Percentiles rank a stretch among this genome's conserved stretches.
These are phyloP conservation scores for Oligia latruncula DNA, from an alignment of 2,888 invertebrate species.

Conservation along the genomic window DNA sequence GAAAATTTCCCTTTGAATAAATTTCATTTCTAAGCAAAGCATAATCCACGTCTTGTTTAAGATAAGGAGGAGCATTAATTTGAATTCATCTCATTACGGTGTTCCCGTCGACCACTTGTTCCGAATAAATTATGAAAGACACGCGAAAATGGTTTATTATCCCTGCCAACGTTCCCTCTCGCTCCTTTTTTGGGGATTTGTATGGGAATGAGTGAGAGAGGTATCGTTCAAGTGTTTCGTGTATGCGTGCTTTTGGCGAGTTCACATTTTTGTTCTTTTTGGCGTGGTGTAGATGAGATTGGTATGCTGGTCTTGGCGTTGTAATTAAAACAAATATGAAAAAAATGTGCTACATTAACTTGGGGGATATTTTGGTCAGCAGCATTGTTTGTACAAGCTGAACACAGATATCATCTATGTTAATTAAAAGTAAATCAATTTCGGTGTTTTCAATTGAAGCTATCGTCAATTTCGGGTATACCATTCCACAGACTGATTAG, in stretches of 20 bases:
- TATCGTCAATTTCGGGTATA: background rate
- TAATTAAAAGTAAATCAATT: constrained; percentile 35
- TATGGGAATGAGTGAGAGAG: constrained; percentile 43
- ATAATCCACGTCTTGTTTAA: constrained; percentile 76
- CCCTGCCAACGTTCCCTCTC: constrained; percentile 53
- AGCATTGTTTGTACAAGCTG: constrained; percentile 14
- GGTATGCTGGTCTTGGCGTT: constrained; percentile 43
- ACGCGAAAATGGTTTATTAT: constrained; percentile 75
- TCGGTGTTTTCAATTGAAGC: background rate
- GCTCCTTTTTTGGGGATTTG: constrained; percentile 52
- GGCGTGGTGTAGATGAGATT: constrained; percentile 41
- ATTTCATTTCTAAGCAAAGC: constrained; percentile 76
- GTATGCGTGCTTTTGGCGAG: constrained; percentile 48
- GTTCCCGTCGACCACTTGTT: constrained; percentile 72
- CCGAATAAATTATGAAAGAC: constrained; percentile 77
- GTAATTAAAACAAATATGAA: constrained; percentile 50
- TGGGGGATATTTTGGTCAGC: constrained; percentile 16
- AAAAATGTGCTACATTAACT: constrained; percentile 32
- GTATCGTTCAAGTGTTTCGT: constrained; percentile 46
- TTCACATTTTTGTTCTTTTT: constrained; percentile 50
- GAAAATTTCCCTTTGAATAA: constrained; percentile 73
- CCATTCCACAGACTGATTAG: background rate
- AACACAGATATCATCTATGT: constrained; percentile 8
- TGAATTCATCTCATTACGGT: constrained; percentile 78
- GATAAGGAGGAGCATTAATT: constrained; percentile 77